phyloP scores from a whole-genome alignment of 2,888 invertebrate species.

The Acrobasis suavella region DNA sequence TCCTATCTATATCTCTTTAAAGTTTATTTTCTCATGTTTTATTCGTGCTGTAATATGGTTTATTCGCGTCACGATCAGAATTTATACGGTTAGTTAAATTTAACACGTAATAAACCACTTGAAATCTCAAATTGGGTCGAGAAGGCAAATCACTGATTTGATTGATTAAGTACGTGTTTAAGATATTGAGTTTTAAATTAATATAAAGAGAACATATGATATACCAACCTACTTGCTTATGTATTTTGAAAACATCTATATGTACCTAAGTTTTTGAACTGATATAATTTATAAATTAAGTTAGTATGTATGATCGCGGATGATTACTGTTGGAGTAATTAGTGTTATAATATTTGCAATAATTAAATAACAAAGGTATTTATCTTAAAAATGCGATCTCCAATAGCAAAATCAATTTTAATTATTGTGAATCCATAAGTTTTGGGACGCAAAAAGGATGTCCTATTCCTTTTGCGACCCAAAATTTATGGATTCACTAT shows the following conservation, averaged over 20 bases:
- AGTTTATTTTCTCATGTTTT: not conserved
- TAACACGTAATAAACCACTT: slow-evolving; percentile 43
- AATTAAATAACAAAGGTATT: not conserved
- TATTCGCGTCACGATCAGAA: slow-evolving; percentile 35
- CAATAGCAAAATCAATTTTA: not conserved
- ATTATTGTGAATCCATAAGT: no score
- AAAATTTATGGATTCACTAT: no score
- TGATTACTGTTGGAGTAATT: no score
- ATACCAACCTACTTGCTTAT: no score
- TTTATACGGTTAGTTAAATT: slow-evolving; percentile 55
- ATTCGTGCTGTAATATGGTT: slow-evolving; percentile 6
- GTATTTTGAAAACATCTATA: no score
- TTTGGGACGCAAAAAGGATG: no score
- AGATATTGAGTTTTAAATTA: no score
- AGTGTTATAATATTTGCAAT: not conserved
- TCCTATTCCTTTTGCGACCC: no score
- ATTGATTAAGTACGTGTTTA: not conserved
- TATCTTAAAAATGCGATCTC: not conserved
- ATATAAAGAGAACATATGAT: no score
- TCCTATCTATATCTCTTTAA: slow-evolving; percentile 8
- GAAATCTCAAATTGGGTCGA: slow-evolving; percentile 38
- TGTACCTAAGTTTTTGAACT: no score
- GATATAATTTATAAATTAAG: no score
- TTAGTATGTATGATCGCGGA: no score
- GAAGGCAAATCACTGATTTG: slow-evolving; percentile 11